These are phyloP conservation scores for Varanus komodoensis DNA, from an alignment of 2,113 vertebrate species.

Conservation along the genomic window DNA sequence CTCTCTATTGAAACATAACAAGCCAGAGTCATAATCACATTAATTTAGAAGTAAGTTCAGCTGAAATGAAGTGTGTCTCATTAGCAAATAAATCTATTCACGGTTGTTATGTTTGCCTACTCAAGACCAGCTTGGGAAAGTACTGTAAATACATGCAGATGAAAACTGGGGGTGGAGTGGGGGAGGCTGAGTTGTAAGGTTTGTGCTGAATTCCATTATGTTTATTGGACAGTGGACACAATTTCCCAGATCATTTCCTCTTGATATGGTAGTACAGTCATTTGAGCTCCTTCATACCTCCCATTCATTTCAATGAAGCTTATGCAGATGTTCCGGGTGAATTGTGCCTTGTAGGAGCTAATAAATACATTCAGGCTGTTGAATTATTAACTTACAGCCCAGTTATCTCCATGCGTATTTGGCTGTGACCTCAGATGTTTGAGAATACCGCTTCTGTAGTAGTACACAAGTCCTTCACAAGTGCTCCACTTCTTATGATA, in stretches of 20 bases:
- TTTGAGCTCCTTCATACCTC: not conserved
- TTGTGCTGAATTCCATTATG: not conserved
- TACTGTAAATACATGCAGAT: not conserved
- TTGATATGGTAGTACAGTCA: not conserved
- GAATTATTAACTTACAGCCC: conserved; percentile 23
- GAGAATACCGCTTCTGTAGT: not conserved
- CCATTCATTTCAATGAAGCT: not conserved
- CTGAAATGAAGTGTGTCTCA: not conserved
- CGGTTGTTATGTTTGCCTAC: not conserved
- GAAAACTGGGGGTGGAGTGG: too few relatives aligned
- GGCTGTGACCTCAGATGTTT: not conserved
- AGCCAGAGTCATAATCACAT: not conserved
- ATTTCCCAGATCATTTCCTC: not conserved
- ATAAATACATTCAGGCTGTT: not conserved
- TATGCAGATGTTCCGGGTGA: not conserved
- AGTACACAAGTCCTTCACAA: not conserved
- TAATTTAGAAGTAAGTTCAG: not conserved
- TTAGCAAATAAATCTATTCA: not conserved
- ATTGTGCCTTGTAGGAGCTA: not conserved
- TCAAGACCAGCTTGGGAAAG: not conserved
- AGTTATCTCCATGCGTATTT: not conserved
- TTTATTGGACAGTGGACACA: not conserved
- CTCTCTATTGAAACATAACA: not conserved
- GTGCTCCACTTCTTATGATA: too few relatives aligned
- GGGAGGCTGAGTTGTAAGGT: not conserved